Evolutionary conservation across 1,140 invertebrate genomes (phyloP).

Genomic region (Polypedilum pembai): DNA sequence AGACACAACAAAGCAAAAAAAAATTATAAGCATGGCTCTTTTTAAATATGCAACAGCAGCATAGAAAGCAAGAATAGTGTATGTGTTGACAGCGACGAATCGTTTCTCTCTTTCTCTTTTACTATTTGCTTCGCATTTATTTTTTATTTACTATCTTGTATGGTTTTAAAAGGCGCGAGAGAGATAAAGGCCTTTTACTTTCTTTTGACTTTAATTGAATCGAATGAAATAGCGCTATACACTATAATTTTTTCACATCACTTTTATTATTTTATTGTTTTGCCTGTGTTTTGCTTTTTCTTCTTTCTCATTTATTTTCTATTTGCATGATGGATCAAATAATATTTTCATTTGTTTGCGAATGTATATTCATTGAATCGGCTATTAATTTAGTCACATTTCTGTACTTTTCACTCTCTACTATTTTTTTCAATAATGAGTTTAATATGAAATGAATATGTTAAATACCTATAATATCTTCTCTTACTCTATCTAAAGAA

Average conservation of each 20-base stretch:
- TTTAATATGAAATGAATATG: no score
- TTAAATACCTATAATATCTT: no score
- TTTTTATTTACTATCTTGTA: neutral
- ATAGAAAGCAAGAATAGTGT: neutral
- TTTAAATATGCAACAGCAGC: neutral
- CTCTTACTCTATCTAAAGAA: no score
- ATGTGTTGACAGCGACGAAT: neutral
- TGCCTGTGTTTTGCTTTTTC: neutral
- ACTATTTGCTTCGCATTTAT: neutral
- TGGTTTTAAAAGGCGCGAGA: constrained; percentile 3
- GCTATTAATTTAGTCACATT: no score
- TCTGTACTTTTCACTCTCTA: no score
- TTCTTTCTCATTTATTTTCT: neutral
- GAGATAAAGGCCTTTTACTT: constrained; percentile 12
- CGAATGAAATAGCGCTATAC: neutral
- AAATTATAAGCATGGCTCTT: neutral
- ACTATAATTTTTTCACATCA: no score
- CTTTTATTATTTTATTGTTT: no score
- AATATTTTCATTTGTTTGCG: no score
- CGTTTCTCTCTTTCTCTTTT: neutral
- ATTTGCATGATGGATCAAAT: neutral
- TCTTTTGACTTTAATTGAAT: constrained; percentile 14
- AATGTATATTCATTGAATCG: no score
- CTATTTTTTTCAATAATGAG: no score
- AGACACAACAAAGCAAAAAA: no score